phyloP scores from a whole-genome alignment of 1,140 invertebrate species.

The Bombyx mori region DNA sequence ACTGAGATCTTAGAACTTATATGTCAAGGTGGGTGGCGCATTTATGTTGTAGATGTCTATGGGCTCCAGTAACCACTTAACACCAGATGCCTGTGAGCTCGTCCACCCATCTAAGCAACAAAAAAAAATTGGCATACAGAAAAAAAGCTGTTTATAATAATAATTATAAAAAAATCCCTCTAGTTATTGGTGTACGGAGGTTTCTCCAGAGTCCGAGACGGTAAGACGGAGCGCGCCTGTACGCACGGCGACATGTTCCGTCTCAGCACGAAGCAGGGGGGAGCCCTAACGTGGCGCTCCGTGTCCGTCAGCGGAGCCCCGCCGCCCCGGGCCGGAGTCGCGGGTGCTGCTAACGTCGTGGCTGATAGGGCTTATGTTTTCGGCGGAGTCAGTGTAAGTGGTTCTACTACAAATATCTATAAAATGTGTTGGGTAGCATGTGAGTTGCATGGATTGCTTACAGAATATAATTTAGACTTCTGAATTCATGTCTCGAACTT shows the following conservation, averaged over 20 bases:
- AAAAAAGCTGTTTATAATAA: too few species aligned
- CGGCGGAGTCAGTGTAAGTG: slow-evolving; percentile 60
- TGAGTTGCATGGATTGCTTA: neutral
- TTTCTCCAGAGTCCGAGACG: slow-evolving; percentile 85
- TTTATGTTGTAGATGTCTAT: too few species aligned
- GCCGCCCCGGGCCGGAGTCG: slow-evolving; percentile 32
- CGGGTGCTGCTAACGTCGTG: slow-evolving; percentile 53
- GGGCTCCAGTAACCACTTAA: too few species aligned
- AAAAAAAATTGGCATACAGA: too few species aligned
- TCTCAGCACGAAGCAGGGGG: slow-evolving; percentile 77
- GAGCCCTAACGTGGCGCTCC: slow-evolving; percentile 30
- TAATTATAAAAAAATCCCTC: neutral
- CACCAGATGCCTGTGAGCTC: too few species aligned
- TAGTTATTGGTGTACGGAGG: slow-evolving; percentile 88
- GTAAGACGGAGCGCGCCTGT: slow-evolving; percentile 83
- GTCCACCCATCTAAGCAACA: too few species aligned
- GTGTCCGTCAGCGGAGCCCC: slow-evolving; percentile 23
- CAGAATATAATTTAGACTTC: neutral
- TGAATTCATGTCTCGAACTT: neutral
- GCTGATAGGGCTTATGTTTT: slow-evolving; percentile 77
- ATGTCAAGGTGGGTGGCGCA: too few species aligned
- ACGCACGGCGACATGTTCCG: slow-evolving; percentile 88
- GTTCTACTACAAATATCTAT: neutral
- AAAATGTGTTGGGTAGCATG: too few species aligned
- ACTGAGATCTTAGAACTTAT: too few species aligned